These are phyloP conservation scores for Aproaerema taeniolella DNA, from an alignment of 2,888 invertebrate species.

Conservation along the genomic window DNA sequence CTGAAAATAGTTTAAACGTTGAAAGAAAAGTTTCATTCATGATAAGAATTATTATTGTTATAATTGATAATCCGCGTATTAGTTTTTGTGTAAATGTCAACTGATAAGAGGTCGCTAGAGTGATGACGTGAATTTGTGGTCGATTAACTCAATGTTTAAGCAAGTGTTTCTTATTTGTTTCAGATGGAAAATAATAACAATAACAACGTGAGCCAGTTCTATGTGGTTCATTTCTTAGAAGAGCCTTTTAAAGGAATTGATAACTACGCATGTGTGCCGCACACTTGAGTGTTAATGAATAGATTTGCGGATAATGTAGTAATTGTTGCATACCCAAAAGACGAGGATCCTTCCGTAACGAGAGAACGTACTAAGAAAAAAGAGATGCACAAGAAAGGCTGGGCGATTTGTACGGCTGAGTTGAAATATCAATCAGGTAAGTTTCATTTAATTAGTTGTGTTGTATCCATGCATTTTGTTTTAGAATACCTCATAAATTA, in stretches of 20 bases:
- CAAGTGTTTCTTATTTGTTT: not conserved
- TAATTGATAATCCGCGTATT: too few relatives aligned
- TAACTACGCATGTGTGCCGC: constrained; percentile 15
- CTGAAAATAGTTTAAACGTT: too few relatives aligned
- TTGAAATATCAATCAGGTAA: constrained; percentile 13
- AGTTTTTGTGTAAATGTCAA: too few relatives aligned
- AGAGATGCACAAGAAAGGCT: constrained; percentile 6
- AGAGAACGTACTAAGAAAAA: constrained; percentile 14
- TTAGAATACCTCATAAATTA: constrained; percentile 1
- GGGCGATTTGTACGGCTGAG: constrained; percentile 11
- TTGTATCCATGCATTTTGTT: not conserved
- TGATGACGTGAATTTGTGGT: too few relatives aligned
- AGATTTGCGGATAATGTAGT: not conserved
- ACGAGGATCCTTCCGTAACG: constrained; percentile 11
- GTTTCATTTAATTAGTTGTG: constrained; percentile 9
- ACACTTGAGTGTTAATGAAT: constrained; percentile 8
- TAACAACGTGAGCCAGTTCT: not conserved
- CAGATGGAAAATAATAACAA: not conserved
- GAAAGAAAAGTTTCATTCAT: too few relatives aligned
- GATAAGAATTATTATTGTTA: too few relatives aligned
- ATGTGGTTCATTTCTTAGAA: constrained; percentile 12
- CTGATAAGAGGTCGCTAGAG: too few relatives aligned
- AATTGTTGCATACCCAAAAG: constrained; percentile 11
- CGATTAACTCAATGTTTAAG: constrained; percentile 1
- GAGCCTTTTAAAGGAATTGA: constrained; percentile 16